A percentile compares a stretch with the other conserved stretches of the same genome.
phyloP scores from a whole-genome alignment of 37 sponge, comb jelly and placozoan genomes.

The Theonella swinhoei region DNA sequence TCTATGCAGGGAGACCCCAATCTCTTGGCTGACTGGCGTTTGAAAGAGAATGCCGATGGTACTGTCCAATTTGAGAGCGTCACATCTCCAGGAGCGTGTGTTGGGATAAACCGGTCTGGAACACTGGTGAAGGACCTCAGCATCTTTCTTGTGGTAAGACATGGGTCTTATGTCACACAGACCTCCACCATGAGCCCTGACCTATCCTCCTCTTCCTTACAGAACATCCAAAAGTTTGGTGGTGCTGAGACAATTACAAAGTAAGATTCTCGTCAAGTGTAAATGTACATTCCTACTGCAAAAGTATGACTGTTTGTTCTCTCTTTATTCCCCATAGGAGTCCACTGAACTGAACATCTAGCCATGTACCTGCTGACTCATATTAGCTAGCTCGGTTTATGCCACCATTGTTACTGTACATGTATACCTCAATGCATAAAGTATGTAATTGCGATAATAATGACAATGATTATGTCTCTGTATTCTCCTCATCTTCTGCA shows the following conservation, averaged over 20 bases:
- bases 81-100: slow-evolving; percentile 15
- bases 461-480: too few species aligned
- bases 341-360: too few species aligned
- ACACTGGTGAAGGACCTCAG: slow-evolving; percentile 2
- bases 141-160: slow-evolving; percentile 31
- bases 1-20: slow-evolving; percentile 35
- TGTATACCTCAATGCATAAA: too few species aligned
- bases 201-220: neutral
- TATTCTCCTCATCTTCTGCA: slow-evolving; percentile 28
- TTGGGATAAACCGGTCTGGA: slow-evolving; percentile 18
- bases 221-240: slow-evolving; percentile 48
- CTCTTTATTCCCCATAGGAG: too few species aligned
- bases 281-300: too few species aligned
- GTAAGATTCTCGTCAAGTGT: slow-evolving; percentile 8
- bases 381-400: too few species aligned
- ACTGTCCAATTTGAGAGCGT: slow-evolving; percentile 56
- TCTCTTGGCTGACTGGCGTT: slow-evolving; percentile 53
- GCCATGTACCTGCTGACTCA: too few species aligned
- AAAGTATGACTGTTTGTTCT: too few species aligned
- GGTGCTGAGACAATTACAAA: slow-evolving; percentile 36
- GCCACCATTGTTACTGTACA: too few species aligned
- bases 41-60: slow-evolving; percentile 66
- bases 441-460: too few species aligned
- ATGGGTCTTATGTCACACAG: neutral
- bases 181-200: too few species aligned